Evolutionary conservation across 2,888 invertebrate genomes (phyloP).

Genomic region (Cryptosula pallasiana): DNA sequence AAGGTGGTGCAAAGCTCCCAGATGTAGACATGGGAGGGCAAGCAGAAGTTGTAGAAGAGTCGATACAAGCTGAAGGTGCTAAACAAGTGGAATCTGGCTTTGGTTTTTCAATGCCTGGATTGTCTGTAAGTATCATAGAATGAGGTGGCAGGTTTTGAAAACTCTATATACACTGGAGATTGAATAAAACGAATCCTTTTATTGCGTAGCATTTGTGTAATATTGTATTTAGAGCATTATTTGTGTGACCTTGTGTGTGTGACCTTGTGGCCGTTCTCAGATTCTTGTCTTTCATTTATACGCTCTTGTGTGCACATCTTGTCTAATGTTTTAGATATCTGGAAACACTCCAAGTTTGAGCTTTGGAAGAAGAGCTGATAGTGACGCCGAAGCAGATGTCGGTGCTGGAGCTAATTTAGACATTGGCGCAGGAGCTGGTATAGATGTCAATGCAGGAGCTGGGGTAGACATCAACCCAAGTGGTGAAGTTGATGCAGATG

Average conservation of each 20-base stretch:
- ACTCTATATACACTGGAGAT: too few species aligned
- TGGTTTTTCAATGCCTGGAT: slow-evolving; percentile 14
- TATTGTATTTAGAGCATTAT: too few species aligned
- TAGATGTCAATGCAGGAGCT: not conserved
- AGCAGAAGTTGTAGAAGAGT: not conserved
- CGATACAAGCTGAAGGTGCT: not conserved
- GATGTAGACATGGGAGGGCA: not conserved
- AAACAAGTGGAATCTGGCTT: slow-evolving; percentile 6
- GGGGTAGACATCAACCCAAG: not conserved
- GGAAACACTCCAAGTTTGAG: not conserved
- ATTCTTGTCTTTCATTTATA: too few species aligned
- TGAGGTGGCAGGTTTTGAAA: too few species aligned
- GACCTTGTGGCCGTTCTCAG: too few species aligned
- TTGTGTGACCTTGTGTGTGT: too few species aligned
- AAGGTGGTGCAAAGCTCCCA: not conserved
- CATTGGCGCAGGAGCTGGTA: not conserved
- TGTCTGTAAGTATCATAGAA: not conserved
- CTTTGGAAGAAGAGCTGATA: not conserved
- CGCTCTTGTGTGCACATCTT: too few species aligned
- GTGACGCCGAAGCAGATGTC: not conserved
- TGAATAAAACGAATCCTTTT: too few species aligned
- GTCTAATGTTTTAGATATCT: too few species aligned
- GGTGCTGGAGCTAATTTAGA: not conserved
- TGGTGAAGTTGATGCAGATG: slow-evolving; percentile 13
- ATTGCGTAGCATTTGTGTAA: too few species aligned